Evolutionary conservation across 2,888 invertebrate genomes (phyloP), one percentile per base, ranked within the genome.

Genomic region (Noctuana brunneofusca): DNA sequence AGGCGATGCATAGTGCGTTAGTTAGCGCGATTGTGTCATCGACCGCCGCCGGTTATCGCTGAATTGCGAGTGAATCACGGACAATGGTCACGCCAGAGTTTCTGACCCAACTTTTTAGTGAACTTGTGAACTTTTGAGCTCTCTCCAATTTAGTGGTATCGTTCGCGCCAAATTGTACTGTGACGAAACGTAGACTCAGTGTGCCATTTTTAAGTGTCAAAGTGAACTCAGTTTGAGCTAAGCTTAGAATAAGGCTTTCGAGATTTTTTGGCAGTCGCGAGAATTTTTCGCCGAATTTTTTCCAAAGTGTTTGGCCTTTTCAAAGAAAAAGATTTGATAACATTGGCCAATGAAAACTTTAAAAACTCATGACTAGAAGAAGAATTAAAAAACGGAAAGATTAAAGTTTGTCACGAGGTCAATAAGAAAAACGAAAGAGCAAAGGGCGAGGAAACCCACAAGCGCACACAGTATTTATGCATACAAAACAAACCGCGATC

Each of bases 1-100:
- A 68, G 78, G 81, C 83, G 84, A 84, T 88, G 89, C 87, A 84
- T 83, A 84, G 84, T 85, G 84, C 83, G 84, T 83, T 83, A 79
- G 81, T 86, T 82, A 81, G 80, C 84, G 84, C 83, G 78, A 84
- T 86, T 87, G 88, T 89, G 89, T 86, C 87, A 87, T 86, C 85
- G 87, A 83, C 84, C 85, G 84, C 77, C 80, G 80, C 80, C 78
- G 81, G 78, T 81, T 83, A 81, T 81, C 81, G 77, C 80, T 79
- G 78, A 84, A 80, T 84, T 81, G 81, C 80, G 78, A 86, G 85
- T 88, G 85, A 86, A 79, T 83, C 79, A 80, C 82, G 80, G 78
- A 89, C 87, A 80, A 85, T 83, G 80, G 75, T 78, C 79, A 75
- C 74, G 74, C 70, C 71, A 69, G 75, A 80, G 79, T 76, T 82